Base-by-base conservation (phyloP, 1,140 invertebrate species). In the Bombus difficillimus region DNA sequence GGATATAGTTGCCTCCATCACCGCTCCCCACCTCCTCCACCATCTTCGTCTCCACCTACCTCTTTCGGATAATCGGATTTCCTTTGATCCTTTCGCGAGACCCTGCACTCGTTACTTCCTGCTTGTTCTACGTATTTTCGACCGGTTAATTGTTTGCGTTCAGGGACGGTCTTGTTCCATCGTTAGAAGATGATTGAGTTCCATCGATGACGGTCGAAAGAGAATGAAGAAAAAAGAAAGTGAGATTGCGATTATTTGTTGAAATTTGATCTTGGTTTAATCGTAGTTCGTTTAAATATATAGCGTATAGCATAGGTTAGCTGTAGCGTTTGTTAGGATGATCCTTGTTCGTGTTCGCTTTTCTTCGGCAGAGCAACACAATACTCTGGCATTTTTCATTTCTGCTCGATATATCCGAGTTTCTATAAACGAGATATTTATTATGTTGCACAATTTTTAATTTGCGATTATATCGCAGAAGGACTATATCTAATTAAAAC, bases 1-100 rank as follows among this genome's bases (percentile, higher is more conserved):
- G 18, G 15, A n/a, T 59, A 41, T 81, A 59, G 47, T 32, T 28
- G 22, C 68, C 5, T n/a, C 2, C 28, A 41, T 15, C n/a, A 3
- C 39, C 2, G 25, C 34, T 28, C 47, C 47, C 47, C 22, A 8
- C 47, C 47, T 53, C 22, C 9, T 3, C 10, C 34, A 9, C 12
- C 5, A 18, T 25, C 3, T 15, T 1, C 47, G 12, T 25, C 18
- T 57, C 22, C 3, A 32, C 28, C 32, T 25, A 22, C 12, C 37
- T 43, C 68, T 41, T 82, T 39, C 10, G 25, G 39, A 39, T 76
- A 83, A 83, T 64, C 73, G 62, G 73, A 77, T 83, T 76, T 75
- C 81, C 81, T 77, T 83, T 83, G 59, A 83, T 76, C 81, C 62
- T 73, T 15, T 34, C 8, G n/a, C 47, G 25, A 66, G 62, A 15